Evolutionary conservation across 2,797 vertebrate species (phyloP).

Genomic region (Sebastes jordani): DNA sequence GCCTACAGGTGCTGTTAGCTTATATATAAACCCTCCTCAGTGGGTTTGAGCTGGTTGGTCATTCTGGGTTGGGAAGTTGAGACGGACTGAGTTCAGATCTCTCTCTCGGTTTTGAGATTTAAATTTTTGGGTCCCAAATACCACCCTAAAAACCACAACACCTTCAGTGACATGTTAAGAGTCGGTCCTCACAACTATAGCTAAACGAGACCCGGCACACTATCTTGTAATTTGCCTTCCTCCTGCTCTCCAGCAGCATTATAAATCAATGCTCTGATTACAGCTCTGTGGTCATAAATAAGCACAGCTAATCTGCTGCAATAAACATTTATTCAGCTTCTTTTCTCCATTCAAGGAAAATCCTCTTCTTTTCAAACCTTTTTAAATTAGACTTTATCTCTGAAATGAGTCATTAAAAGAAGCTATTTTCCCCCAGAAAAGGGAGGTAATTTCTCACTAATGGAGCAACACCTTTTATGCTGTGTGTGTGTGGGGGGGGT

Average conservation of each 20-base stretch:
- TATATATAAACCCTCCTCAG: rapidly evolving
- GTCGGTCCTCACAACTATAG: background rate
- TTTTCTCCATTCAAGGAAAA: background rate
- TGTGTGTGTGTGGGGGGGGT: background rate
- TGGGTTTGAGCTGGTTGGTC: background rate
- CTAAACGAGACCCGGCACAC: background rate
- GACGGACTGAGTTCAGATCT: background rate
- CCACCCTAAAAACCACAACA: background rate
- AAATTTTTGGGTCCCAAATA: background rate
- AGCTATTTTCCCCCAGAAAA: background rate
- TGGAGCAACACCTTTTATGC: background rate
- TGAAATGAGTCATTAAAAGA: constrained; percentile 8
- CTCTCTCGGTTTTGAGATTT: background rate
- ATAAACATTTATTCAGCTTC: constrained; percentile 2
- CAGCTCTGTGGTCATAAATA: constrained; percentile 17
- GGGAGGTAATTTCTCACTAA: background rate
- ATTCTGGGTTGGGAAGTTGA: background rate
- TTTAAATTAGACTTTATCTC: background rate
- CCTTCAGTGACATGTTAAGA: background rate
- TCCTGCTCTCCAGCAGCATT: background rate
- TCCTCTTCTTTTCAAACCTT: background rate
- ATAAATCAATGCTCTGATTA: constrained; percentile 29
- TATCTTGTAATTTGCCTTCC: constrained; percentile 3
- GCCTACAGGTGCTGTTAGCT: background rate
- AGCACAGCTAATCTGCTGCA: constrained; percentile 20